Evolutionary conservation across 2,113 vertebrate species (phyloP).

Genomic region (Petroica traversi): DNA sequence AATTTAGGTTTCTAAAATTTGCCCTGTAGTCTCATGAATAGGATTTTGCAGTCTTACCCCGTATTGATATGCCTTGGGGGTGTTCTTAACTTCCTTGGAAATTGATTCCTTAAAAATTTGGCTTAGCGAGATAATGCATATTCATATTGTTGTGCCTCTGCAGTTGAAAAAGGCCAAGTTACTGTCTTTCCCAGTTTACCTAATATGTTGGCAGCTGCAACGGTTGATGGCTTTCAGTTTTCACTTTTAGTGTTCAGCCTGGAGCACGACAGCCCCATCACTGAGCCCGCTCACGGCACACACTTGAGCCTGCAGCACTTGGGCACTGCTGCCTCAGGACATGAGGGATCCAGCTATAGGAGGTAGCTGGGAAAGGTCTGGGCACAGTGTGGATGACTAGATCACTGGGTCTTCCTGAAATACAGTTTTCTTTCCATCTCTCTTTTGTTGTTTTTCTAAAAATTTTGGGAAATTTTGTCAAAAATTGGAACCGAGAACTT

Average conservation of each 20-base stretch:
- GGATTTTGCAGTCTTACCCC: not conserved
- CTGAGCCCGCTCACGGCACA: not conserved
- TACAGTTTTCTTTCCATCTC: not conserved
- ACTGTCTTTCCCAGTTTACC: not conserved
- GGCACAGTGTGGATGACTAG: not conserved
- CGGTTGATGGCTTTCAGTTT: constrained; percentile 27
- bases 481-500: not conserved
- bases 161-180: not conserved
- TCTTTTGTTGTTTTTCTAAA: not conserved
- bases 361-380: not conserved
- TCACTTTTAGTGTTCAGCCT: not conserved
- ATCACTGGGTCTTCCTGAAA: not conserved
- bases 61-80: not conserved
- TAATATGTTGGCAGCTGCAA: not conserved
- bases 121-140: not conserved
- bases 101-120: not conserved
- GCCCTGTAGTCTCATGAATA: not conserved
- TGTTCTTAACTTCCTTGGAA: not conserved
- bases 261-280: rapidly evolving
- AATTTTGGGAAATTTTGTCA: not conserved
- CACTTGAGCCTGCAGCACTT: rapidly evolving
- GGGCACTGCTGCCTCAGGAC: not conserved
- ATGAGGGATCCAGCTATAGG: not conserved
- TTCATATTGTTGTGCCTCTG: rapidly evolving
- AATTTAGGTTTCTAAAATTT: not conserved